Conservation (phyloP, 2,113 vertebrate genomes). For the Dunckerocampus dactyliophorus region DNA sequence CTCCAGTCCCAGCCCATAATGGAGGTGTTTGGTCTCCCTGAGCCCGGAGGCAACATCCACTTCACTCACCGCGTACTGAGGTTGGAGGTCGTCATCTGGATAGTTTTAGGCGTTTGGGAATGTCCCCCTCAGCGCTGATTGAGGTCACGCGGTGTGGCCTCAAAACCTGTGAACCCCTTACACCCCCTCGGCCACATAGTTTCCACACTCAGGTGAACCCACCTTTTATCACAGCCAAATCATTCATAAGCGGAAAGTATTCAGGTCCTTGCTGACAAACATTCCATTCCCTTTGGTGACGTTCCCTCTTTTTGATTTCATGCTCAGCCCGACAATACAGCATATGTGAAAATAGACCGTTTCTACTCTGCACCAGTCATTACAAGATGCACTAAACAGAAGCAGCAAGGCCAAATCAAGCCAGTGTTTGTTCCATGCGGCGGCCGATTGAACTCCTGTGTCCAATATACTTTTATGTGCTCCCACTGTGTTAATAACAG, state of each 20-base stretch:
- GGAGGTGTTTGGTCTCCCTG: constrained; percentile 29
- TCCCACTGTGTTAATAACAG: constrained; percentile 60
- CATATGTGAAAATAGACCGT: too few relatives aligned
- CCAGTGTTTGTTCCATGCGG: background rate
- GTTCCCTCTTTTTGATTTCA: too few relatives aligned
- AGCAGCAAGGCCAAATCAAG: background rate
- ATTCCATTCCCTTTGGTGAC: too few relatives aligned
- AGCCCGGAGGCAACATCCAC: constrained; percentile 54
- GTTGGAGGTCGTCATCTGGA: constrained; percentile 74
- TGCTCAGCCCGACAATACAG: too few relatives aligned
- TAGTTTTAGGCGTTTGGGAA: constrained; percentile 69
- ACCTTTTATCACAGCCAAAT: constrained; percentile 13
- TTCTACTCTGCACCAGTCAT: too few relatives aligned
- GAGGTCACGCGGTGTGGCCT: constrained; percentile 56
- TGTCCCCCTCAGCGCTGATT: constrained; percentile 53
- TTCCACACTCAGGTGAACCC: constrained; percentile 17
- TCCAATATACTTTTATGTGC: constrained; percentile 59
- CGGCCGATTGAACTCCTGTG: constrained; percentile 13
- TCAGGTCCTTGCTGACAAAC: background rate
- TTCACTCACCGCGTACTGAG: constrained; percentile 36
- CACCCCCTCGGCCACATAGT: constrained; percentile 47
- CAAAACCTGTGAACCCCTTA: constrained; percentile 62
- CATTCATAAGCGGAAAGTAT: constrained; percentile 1
- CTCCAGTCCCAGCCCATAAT: constrained; percentile 24
- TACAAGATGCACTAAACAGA: too few relatives aligned